These are phyloP conservation scores for Agrypnus murinus DNA, from an alignment of 2,888 invertebrate genomes.

Conservation along the genomic window DNA sequence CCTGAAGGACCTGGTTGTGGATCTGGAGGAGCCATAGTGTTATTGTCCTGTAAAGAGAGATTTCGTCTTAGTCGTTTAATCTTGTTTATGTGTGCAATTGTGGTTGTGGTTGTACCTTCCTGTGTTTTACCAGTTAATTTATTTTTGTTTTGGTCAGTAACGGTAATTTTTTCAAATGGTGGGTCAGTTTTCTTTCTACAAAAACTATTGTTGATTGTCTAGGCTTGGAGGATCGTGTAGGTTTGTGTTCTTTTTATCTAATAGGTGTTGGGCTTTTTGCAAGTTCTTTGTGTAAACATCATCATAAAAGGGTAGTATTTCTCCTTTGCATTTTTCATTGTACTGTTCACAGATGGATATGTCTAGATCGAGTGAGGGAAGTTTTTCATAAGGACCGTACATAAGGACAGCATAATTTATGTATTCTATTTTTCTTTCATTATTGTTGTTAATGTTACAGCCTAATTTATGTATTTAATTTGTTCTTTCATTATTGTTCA, in stretches of 20 bases:
- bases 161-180: slow-evolving; percentile 24
- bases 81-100: background rate
- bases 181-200: slow-evolving; percentile 13
- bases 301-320: slow-evolving; percentile 52
- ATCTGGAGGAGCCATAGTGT: slow-evolving; percentile 12
- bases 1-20: slow-evolving; percentile 48
- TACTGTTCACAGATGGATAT: slow-evolving; percentile 52
- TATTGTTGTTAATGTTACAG: too few species aligned
- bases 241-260: slow-evolving; percentile 27
- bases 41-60: slow-evolving; percentile 49
- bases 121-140: slow-evolving; percentile 41
- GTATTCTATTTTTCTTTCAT: too few species aligned
- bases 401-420: slow-evolving; percentile 49
- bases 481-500: too few species aligned
- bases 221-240: too few species aligned
- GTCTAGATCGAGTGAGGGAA: slow-evolving; percentile 52
- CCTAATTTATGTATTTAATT: too few species aligned
- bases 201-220: background rate
- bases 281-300: background rate
- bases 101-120: slow-evolving; percentile 19
- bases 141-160: too few species aligned
- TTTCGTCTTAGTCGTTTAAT: background rate
- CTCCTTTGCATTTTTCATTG: slow-evolving; percentile 53
- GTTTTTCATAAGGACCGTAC: too few species aligned
- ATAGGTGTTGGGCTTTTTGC: background rate